phyloP scores from a whole-genome alignment of 2,113 vertebrate species.

The Prietella phreatophila region DNA sequence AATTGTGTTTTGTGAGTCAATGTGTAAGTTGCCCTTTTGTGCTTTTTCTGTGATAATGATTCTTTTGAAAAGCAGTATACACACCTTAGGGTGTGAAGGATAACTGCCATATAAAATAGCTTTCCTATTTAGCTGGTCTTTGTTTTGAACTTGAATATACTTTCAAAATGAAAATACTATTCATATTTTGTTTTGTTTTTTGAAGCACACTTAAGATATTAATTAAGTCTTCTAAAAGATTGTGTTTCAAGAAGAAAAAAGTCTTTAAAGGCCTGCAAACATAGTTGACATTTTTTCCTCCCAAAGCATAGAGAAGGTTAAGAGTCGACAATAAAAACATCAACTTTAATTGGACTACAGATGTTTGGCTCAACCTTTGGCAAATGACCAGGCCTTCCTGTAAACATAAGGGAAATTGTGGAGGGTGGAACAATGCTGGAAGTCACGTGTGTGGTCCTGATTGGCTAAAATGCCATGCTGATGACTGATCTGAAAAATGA shows the following conservation, averaged over 20 bases:
- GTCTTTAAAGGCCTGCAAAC: conserved; percentile 2
- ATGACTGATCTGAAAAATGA: conserved; percentile 48
- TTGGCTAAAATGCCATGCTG: conserved; percentile 43
- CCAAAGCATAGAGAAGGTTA: conserved; percentile 18
- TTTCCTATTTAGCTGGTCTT: not conserved
- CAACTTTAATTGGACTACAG: conserved; percentile 32
- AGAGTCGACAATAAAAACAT: conserved; percentile 34
- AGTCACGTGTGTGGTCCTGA: conserved; percentile 47
- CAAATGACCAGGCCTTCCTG: conserved; percentile 42
- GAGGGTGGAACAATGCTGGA: conserved; percentile 33
- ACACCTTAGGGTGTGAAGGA: not conserved
- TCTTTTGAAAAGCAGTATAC: not conserved
- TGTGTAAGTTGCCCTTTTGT: not conserved
- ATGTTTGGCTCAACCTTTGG: conserved; percentile 43
- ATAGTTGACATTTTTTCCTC: conserved; percentile 35
- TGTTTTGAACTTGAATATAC: not conserved
- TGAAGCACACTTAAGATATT: not conserved
- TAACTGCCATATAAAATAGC: conserved; percentile 15
- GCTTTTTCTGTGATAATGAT: not conserved
- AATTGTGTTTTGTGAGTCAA: not conserved
- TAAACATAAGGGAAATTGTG: conserved; percentile 34
- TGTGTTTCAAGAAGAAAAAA: not conserved
- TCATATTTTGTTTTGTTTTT: not conserved
- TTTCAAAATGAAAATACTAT: not conserved
- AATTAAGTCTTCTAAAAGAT: conserved; percentile 18